phyloP scores from a whole-genome alignment of 2,113 vertebrate species.

The Hydrolagus affinis region DNA sequence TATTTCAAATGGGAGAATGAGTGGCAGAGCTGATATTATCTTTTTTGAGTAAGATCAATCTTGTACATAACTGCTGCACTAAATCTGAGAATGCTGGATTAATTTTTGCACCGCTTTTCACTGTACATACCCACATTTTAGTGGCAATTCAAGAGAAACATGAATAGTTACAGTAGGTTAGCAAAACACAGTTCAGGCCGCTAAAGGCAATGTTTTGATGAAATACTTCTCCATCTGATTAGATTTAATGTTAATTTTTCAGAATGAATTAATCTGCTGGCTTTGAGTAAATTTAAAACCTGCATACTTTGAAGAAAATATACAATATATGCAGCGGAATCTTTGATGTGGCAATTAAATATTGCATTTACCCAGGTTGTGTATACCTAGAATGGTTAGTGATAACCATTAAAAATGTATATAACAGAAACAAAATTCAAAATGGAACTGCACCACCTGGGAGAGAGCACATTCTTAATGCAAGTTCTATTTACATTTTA shows the following conservation, averaged over 20 bases:
- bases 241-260: background rate
- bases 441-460: conserved; percentile 25
- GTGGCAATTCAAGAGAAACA: background rate
- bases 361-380: background rate
- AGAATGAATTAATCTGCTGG: conserved; percentile 10
- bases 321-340: background rate
- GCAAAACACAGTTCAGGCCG: background rate
- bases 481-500: conserved; percentile 32
- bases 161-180: background rate
- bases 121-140: background rate
- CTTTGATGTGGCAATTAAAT: background rate
- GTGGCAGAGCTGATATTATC: background rate
- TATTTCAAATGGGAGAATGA: background rate
- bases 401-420: conserved; percentile 20
- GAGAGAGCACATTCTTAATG: conserved; percentile 27
- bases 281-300: background rate
- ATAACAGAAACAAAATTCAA: conserved; percentile 27
- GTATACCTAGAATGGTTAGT: background rate
- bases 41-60: background rate
- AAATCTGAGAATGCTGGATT: background rate
- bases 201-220: background rate
- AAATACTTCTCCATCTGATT: background rate
- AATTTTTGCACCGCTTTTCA: background rate
- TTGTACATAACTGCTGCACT: too few species aligned
- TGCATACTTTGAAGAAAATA: background rate